A percentile compares a stretch with the other conserved stretches of the same genome.
These are phyloP conservation scores for Nasonia vitripennis DNA, from an alignment of 1,140 invertebrate species.

Conservation along the genomic window DNA sequence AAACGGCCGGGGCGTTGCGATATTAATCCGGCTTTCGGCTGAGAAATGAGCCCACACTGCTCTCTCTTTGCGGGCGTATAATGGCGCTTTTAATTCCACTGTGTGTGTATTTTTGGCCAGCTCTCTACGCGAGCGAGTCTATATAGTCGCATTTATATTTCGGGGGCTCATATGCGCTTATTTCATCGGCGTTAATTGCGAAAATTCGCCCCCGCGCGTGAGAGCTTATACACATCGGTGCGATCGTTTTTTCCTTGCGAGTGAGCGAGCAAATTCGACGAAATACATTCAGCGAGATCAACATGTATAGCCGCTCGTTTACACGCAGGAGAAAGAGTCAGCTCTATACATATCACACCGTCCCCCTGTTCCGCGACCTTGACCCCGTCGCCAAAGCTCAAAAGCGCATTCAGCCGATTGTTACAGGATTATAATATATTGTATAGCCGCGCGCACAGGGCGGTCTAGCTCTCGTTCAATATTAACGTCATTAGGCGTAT, in stretches of 20 bases:
- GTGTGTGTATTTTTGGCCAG: not conserved
- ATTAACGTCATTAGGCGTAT: constrained; percentile 4
- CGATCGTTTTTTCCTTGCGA: no score
- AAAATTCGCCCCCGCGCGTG: not conserved
- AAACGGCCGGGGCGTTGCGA: not conserved
- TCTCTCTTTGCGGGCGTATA: not conserved
- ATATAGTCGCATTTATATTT: not conserved
- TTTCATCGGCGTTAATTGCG: not conserved
- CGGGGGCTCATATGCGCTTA: not conserved
- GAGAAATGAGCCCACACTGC: not conserved
- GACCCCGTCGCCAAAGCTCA: not conserved
- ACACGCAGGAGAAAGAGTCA: not conserved
- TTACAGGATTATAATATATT: not conserved
- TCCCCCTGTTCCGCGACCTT: not conserved
- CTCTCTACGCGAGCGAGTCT: not conserved
- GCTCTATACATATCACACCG: not conserved
- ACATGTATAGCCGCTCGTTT: not conserved
- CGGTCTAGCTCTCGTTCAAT: not conserved
- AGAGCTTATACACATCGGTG: not conserved
- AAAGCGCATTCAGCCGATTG: not conserved
- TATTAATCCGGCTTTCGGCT: not conserved
- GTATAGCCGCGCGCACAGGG: no score
- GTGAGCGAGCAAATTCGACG: no score
- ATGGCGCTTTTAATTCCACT: not conserved
- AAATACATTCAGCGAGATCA: not conserved